Evolutionary conservation across 2,888 invertebrate genomes (phyloP).

Genomic region (Gortyna flavago): DNA sequence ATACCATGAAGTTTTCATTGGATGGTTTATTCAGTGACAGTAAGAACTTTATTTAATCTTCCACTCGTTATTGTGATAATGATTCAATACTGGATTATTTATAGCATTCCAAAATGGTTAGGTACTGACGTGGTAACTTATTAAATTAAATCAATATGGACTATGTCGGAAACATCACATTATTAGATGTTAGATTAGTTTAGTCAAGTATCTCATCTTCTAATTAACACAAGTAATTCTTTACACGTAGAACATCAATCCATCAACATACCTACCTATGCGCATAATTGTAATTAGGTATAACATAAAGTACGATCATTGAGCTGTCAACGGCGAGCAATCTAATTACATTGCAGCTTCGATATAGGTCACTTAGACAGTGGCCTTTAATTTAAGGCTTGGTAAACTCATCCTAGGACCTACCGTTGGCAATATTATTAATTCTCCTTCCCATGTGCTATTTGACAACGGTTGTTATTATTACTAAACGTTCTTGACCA

Average conservation of each 20-base stretch:
- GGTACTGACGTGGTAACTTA: background rate
- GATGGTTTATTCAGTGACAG: background rate
- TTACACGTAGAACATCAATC: constrained; percentile 4
- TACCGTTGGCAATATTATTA: background rate
- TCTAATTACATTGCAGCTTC: constrained; percentile 32
- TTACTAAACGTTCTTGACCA: background rate
- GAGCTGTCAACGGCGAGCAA: constrained; percentile 18
- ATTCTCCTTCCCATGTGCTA: background rate
- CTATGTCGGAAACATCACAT: background rate
- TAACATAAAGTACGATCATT: constrained; percentile 24
- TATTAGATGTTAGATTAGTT: background rate
- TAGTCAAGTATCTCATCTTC: background rate
- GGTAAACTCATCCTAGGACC: background rate
- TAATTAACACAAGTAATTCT: constrained; percentile 9
- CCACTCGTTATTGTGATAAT: background rate
- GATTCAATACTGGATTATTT: background rate
- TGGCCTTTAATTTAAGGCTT: constrained; percentile 34
- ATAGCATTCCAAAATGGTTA: background rate
- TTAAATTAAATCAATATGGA: background rate
- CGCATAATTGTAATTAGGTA: constrained; percentile 28
- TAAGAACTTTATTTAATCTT: background rate
- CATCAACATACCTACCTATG: background rate
- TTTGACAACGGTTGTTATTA: background rate
- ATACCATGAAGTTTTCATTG: background rate
- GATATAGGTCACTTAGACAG: background rate